These are phyloP conservation scores for Pachypeltis micranthus DNA, from an alignment of 1,140 invertebrate genomes.

Conservation along the genomic window DNA sequence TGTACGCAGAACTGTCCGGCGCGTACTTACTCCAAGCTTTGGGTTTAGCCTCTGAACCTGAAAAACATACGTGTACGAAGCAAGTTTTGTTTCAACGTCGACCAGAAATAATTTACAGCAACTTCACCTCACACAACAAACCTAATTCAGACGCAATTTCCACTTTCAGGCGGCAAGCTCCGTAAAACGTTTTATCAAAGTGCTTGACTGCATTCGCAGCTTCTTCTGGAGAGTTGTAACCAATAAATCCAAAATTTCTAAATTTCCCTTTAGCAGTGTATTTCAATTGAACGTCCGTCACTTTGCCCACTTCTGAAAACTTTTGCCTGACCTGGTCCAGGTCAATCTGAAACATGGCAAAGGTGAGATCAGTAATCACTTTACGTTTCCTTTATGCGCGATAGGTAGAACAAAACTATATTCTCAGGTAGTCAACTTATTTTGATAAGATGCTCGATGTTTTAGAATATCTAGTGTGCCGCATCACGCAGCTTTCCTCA, in stretches of 20 bases:
- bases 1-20: constrained; percentile 49
- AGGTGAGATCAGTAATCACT: no score
- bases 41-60: constrained; percentile 69
- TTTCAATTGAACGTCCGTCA: constrained; percentile 87
- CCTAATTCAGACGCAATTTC: constrained; percentile 61
- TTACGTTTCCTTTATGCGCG: no score
- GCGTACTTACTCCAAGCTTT: constrained; percentile 82
- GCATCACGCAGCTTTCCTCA: no score
- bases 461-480: no score
- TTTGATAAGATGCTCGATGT: no score
- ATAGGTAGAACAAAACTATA: no score
- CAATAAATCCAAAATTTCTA: constrained; percentile 83
- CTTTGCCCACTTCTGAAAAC: constrained; percentile 65
- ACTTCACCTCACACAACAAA: no score
- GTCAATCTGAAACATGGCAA: constrained; percentile 51
- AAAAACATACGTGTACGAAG: no score
- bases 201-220: constrained; percentile 59
- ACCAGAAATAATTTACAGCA: no score
- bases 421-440: no score
- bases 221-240: constrained; percentile 67
- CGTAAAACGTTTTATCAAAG: constrained; percentile 74
- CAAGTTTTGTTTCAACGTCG: no score
- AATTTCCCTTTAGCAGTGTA: constrained; percentile 83
- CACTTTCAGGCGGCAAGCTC: constrained; percentile 65
- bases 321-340: constrained; percentile 59